Percentiles rank a stretch among this genome's conserved stretches.
These are phyloP conservation scores for Pluvialis apricaria DNA, from an alignment of 2,113 vertebrate genomes.

Conservation along the genomic window DNA sequence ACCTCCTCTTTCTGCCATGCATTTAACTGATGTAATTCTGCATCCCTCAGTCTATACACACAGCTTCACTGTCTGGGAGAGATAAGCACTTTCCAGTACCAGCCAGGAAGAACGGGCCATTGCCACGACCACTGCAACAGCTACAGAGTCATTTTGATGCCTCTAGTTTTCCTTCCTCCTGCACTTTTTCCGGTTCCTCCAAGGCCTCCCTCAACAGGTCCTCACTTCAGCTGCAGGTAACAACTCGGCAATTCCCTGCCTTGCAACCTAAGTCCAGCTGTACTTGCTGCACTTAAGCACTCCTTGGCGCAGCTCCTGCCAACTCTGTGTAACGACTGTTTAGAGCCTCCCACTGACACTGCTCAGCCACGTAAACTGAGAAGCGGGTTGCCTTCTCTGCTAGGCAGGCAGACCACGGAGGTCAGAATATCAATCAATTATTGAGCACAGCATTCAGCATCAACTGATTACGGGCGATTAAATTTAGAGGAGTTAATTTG, in stretches of 20 bases:
- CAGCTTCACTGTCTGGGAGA: background rate
- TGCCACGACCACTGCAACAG: background rate
- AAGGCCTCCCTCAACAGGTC: background rate
- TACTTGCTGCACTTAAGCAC: background rate
- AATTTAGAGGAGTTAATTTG: background rate
- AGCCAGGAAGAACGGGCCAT: background rate
- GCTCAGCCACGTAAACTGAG: background rate
- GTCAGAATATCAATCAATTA: background rate
- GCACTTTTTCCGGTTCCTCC: background rate
- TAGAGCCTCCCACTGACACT: background rate
- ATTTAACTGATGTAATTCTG: background rate
- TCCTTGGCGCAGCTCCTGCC: background rate
- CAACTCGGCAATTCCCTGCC: background rate
- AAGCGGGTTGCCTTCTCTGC: background rate
- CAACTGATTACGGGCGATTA: background rate
- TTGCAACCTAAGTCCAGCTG: background rate
- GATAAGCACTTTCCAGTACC: background rate
- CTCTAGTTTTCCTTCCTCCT: background rate
- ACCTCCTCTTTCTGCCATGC: background rate
- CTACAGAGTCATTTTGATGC: background rate
- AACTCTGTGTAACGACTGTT: background rate
- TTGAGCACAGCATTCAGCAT: background rate
- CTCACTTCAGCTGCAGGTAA: background rate
- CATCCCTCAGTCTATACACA: background rate
- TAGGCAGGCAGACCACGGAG: background rate